A percentile compares a stretch with the other conserved stretches of the same genome.
Evolutionary conservation across 2,113 vertebrate species (phyloP).

Genomic region (Capreolus pygargus): DNA sequence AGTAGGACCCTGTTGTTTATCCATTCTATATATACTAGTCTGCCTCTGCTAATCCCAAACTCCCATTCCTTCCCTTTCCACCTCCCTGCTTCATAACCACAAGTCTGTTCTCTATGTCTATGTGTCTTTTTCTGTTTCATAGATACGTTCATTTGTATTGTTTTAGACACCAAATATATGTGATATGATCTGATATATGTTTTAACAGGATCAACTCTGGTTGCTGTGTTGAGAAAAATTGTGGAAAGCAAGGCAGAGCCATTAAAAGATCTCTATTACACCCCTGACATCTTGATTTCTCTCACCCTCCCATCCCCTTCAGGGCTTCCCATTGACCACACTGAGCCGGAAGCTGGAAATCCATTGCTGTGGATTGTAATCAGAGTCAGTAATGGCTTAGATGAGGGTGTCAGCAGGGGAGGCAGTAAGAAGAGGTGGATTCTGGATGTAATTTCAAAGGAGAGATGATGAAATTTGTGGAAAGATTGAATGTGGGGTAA

Average conservation of each 20-base stretch:
- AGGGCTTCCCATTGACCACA: background rate
- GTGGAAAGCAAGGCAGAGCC: background rate
- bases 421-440: background rate
- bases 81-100: background rate
- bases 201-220: background rate
- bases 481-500: background rate
- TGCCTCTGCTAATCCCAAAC: background rate
- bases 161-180: background rate
- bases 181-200: background rate
- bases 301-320: background rate
- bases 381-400: background rate
- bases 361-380: background rate
- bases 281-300: background rate
- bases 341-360: background rate
- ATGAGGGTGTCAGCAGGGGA: no score
- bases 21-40: background rate
- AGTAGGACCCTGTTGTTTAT: background rate
- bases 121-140: background rate
- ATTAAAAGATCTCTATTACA: background rate
- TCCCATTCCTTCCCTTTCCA: background rate
- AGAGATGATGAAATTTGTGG: background rate
- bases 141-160: background rate
- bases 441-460: background rate
- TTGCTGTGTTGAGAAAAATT: background rate
- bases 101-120: background rate